These are phyloP conservation scores for Heteromormyrus szaboi DNA, from an alignment of 2,797 vertebrate genomes.

Conservation along the genomic window DNA sequence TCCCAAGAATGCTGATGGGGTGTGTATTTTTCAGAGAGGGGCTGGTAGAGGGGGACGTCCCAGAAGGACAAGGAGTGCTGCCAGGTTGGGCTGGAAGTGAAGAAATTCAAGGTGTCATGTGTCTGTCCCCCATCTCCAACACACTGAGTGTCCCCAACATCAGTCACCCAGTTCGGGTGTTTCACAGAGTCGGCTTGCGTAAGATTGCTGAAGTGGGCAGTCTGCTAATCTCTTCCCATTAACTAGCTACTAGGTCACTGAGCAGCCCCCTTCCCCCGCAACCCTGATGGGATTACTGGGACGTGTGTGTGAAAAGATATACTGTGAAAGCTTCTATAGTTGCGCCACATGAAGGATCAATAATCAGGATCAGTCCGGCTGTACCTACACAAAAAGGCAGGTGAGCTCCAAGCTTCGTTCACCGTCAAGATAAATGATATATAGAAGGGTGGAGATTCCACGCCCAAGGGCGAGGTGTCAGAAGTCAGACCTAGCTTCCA, in stretches of 20 bases:
- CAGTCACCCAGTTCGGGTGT: not conserved
- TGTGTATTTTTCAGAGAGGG: constrained; percentile 32
- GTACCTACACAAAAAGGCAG: not conserved
- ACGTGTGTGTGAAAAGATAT: not conserved
- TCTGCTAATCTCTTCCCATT: not conserved
- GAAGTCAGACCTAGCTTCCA: not conserved
- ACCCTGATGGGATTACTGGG: not conserved
- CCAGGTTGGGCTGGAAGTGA: not conserved
- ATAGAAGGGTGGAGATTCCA: not conserved
- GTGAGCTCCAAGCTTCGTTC: not conserved
- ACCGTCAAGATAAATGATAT: not conserved
- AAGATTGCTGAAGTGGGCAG: not conserved
- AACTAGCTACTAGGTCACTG: not conserved
- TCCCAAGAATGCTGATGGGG: constrained; percentile 41
- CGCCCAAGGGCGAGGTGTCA: not conserved
- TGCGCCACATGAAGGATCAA: not conserved
- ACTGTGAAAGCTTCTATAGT: not conserved
- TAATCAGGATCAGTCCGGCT: not conserved
- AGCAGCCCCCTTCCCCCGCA: not conserved
- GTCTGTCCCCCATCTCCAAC: not conserved
- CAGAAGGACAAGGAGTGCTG: not conserved
- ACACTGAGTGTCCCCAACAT: not conserved
- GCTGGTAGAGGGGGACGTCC: constrained; percentile 8
- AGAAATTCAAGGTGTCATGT: not conserved
- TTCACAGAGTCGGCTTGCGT: not conserved